phyloP scores from a whole-genome alignment of 1,140 invertebrate genomes.

The Tetramorium simillimum region DNA sequence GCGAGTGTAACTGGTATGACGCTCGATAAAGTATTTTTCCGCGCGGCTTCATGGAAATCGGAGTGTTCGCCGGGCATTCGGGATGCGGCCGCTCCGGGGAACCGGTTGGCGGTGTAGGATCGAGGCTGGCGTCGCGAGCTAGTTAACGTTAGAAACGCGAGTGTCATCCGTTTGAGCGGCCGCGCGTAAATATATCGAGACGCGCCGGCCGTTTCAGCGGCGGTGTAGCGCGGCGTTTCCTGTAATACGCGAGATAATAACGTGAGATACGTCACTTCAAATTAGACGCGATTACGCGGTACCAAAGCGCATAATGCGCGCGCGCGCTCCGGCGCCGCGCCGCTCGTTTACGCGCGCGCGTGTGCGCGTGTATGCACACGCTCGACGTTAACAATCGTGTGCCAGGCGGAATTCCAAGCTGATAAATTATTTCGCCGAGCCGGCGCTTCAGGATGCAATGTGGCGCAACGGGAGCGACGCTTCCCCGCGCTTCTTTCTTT shows the following conservation, averaged over 20 bases:
- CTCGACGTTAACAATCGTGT: neutral
- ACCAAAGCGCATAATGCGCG: constrained; percentile 28
- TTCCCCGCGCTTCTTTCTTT: neutral
- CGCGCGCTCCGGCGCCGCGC: neutral
- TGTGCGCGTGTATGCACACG: neutral
- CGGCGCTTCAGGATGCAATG: constrained; percentile 41
- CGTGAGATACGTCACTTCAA: constrained; percentile 33
- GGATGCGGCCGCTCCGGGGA: neutral
- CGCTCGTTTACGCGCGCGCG: constrained; percentile 4
- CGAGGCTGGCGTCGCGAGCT: constrained; percentile 8
- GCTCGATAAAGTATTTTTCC: constrained; percentile 64
- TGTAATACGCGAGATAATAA: constrained; percentile 46
- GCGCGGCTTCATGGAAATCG: constrained; percentile 40
- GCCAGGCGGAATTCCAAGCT: neutral
- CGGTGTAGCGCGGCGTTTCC: neutral
- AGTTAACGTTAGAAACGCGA: constrained; percentile 14
- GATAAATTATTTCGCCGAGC: constrained; percentile 54
- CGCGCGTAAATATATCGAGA: constrained; percentile 53
- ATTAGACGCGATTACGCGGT: constrained; percentile 53
- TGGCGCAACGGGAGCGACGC: constrained; percentile 24
- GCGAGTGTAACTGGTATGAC: constrained; percentile 31
- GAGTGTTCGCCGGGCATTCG: constrained; percentile 19
- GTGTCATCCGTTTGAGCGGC: constrained; percentile 27
- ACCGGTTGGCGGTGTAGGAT: constrained; percentile 11
- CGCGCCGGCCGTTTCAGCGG: constrained; percentile 30